phyloP scores from a whole-genome alignment of 2,797 vertebrate genomes.

The Dermochelys coriacea region DNA sequence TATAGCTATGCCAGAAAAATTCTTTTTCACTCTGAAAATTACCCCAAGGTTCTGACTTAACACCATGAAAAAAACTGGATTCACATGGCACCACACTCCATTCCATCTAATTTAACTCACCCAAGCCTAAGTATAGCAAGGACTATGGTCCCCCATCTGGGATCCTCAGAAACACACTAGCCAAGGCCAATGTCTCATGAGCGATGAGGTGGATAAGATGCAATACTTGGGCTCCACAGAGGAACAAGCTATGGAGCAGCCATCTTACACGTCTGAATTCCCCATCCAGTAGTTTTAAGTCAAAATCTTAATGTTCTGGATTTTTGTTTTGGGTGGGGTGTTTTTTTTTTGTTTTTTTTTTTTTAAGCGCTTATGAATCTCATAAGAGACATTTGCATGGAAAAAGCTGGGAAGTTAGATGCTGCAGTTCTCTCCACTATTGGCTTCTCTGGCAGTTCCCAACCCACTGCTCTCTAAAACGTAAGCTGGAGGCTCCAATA shows the following conservation, averaged over 20 bases:
- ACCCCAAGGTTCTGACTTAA: neutral
- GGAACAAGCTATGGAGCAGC: neutral
- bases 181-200: neutral
- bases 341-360: neutral
- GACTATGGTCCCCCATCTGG: neutral
- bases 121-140: neutral
- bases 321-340: neutral
- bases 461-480: neutral
- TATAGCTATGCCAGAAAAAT: neutral
- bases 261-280: neutral
- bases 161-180: neutral
- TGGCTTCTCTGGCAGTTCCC: neutral
- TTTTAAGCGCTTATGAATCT: neutral
- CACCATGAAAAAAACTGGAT: neutral
- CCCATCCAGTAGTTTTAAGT: neutral
- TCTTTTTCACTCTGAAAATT: neutral
- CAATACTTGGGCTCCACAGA: neutral
- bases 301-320: neutral
- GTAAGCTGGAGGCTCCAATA: neutral
- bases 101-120: neutral
- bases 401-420: neutral
- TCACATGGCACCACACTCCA: neutral
- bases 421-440: neutral
- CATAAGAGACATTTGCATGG: neutral
- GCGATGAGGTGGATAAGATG: neutral